Percentiles rank a stretch among this genome's conserved stretches.
These are phyloP conservation scores for Pituophis catenifer DNA, from an alignment of 2,113 vertebrate species.

Conservation along the genomic window DNA sequence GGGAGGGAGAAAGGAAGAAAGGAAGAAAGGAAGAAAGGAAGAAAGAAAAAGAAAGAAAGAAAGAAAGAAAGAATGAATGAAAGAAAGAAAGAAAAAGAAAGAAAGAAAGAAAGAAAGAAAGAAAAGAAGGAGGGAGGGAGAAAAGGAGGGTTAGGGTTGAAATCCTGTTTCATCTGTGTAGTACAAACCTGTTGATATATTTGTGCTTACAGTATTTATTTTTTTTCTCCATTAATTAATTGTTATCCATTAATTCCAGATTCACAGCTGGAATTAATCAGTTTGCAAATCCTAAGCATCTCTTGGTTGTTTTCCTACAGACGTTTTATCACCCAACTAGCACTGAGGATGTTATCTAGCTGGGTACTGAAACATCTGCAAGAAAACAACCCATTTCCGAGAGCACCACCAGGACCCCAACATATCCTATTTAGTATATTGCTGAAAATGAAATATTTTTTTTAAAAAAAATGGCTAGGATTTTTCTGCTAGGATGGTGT, in stretches of 20 bases:
- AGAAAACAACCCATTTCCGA: neutral
- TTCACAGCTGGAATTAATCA: constrained; percentile 55
- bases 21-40: rapidly evolving
- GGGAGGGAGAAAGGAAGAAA: too few species aligned
- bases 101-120: too few species aligned
- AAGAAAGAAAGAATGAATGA: rapidly evolving
- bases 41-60: too few species aligned
- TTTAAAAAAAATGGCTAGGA: neutral
- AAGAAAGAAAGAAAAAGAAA: too few species aligned
- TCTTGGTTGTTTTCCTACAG: too few species aligned
- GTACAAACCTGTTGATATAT: neutral
- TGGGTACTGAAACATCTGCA: too few species aligned
- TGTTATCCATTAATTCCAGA: constrained; percentile 48
- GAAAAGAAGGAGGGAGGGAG: too few species aligned
- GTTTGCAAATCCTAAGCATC: too few species aligned
- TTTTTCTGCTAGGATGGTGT: neutral
- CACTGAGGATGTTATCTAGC: too few species aligned
- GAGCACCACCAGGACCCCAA: neutral
- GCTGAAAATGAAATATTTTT: constrained; percentile 45
- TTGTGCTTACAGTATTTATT: neutral
- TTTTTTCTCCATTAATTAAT: too few species aligned
- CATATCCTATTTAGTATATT: constrained; percentile 55
- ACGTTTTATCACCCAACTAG: too few species aligned
- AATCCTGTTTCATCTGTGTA: neutral
- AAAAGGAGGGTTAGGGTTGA: too few species aligned